Evolutionary conservation across 2,888 invertebrate genomes (phyloP), one percentile per base, ranked within the genome.

Genomic region (Leptopterna dolabrata): DNA sequence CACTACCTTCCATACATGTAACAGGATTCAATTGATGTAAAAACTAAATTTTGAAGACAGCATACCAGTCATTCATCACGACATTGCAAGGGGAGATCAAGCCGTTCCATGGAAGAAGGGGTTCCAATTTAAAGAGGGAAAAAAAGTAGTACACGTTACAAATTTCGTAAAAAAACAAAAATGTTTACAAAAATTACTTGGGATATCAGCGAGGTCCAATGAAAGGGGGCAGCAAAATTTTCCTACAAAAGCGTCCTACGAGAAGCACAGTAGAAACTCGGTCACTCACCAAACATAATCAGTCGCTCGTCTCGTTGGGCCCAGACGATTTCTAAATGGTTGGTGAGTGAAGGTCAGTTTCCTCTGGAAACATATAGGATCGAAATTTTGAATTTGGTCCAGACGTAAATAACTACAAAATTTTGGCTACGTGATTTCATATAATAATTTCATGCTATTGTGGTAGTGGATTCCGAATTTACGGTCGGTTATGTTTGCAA

Each of bases 341-440:
- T 83, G 78, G 78, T 78, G 70, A 83, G 63, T 85, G 85, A 76
- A n/a, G 85, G 27, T 85, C 85, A 85, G 76, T 85, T 85, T 73
- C 85, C 85, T 85, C 85, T 85, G 85, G 85, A 85, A 85, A 85
- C 85, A 85, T 45, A 85, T 45, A 85, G 76, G 85, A 85, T 85
- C 73, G 55, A 85, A 71, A 85, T 76, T 71, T 73, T 85, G 85
- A 85, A 73, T 76, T 85, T 43, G 63, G 63, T 63, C 27, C 63
- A 63, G 24, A 63, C n/a, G 19, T 63, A 27, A 63, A 63, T 63
- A 11, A 63, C 24, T 24, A 63, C 24, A 63, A 4, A 63, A 63
- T 63, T 24, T 63, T 63, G n/a, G 24, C 11, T 24, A 63, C 27
- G n/a, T 63, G 63, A 24, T 19, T 24, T 7, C 2, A 63, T 63